Evolutionary conservation across 2,888 invertebrate species (phyloP).

Genomic region (Drosophila subsilvestris): DNA sequence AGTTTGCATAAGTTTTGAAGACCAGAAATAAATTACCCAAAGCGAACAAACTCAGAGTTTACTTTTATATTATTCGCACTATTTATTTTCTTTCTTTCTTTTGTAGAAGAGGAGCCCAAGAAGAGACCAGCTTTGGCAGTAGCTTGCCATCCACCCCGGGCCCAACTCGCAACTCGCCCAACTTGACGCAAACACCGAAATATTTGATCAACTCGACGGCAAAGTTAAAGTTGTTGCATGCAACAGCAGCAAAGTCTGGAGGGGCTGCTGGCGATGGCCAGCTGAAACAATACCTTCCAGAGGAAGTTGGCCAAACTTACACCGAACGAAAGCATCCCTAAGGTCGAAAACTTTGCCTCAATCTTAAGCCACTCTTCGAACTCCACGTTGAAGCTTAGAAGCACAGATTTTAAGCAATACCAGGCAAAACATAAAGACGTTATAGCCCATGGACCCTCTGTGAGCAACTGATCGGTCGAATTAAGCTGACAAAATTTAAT

Average conservation of each 20-base stretch:
- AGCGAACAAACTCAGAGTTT: not conserved
- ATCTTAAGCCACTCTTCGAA: not conserved
- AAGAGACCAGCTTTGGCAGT: too few relatives aligned
- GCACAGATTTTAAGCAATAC: too few relatives aligned
- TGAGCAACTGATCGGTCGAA: not conserved
- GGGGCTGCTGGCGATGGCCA: constrained; percentile 22
- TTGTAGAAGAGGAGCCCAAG: too few relatives aligned
- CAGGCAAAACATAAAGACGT: too few relatives aligned
- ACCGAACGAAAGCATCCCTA: constrained; percentile 8
- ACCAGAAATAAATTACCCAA: not conserved
- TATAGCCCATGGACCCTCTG: not conserved
- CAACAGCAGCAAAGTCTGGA: constrained; percentile 15
- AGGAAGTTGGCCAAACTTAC: not conserved
- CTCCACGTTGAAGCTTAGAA: too few relatives aligned
- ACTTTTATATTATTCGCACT: not conserved
- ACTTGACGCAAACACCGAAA: constrained; percentile 37
- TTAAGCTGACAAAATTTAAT: not conserved
- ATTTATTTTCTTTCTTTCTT: not conserved
- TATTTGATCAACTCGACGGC: constrained; percentile 36
- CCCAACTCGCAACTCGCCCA: constrained; percentile 16
- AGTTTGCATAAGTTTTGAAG: not conserved
- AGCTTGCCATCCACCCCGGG: constrained; percentile 1
- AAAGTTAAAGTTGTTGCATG: constrained; percentile 52
- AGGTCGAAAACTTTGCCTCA: constrained; percentile 21
- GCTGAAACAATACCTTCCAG: constrained; percentile 48